Percentiles rank a stretch among this genome's conserved stretches.
Conservation (phyloP, 2,113 vertebrate genomes). For the Phoenicopterus ruber region DNA sequence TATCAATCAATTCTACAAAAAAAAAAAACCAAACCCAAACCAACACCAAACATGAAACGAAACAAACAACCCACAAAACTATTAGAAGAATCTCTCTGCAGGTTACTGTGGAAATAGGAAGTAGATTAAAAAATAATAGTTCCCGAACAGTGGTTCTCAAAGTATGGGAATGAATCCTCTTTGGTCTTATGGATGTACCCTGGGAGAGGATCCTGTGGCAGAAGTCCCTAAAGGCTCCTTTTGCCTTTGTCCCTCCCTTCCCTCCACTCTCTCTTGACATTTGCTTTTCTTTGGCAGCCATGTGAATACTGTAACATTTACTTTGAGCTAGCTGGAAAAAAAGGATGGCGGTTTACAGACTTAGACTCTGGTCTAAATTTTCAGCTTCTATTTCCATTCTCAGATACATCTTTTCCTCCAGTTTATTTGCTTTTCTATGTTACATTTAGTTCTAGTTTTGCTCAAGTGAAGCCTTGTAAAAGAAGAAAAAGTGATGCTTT, state of each 20-base stretch:
- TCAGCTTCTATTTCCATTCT: background rate
- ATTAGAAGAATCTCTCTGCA: background rate
- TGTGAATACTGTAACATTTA: background rate
- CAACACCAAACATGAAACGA: no score
- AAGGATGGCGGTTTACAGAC: background rate
- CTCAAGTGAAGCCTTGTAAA: background rate
- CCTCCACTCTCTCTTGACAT: background rate
- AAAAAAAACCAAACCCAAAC: no score
- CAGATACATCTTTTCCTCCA: background rate
- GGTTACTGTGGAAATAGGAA: background rate
- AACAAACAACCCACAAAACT: no score
- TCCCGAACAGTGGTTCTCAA: background rate
- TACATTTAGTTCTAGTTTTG: background rate
- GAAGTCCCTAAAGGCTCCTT: background rate
- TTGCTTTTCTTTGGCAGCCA: background rate
- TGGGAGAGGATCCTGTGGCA: background rate
- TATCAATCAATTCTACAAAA: background rate
- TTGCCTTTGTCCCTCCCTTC: background rate
- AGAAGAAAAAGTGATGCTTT: background rate
- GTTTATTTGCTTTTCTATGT: background rate
- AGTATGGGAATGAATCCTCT: background rate
- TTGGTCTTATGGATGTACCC: background rate
- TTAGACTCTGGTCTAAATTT: background rate
- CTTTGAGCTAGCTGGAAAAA: background rate
- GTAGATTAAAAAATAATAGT: background rate